Percentiles rank a stretch among this genome's conserved stretches.
These are phyloP conservation scores for Protobothrops mucrosquamatus DNA, from an alignment of 2,113 vertebrate genomes.

Conservation along the genomic window DNA sequence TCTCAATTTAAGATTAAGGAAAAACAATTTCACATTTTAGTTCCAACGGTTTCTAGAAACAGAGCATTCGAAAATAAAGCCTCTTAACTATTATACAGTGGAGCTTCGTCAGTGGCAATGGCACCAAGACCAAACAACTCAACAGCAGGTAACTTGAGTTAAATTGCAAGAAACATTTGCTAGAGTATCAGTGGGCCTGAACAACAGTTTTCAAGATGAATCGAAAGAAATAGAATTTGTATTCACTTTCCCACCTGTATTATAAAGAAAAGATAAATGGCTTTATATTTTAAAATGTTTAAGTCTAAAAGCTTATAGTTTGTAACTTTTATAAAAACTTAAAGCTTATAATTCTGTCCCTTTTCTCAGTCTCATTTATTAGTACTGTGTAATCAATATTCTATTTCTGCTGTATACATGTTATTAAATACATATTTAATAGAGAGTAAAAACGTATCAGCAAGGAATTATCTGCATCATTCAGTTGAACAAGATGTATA, in stretches of 20 bases:
- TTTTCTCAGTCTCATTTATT: neutral
- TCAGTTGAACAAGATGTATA: neutral
- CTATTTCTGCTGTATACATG: neutral
- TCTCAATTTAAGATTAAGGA: neutral
- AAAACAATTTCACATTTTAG: neutral
- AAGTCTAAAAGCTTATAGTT: neutral
- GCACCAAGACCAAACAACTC: neutral
- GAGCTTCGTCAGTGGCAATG: neutral
- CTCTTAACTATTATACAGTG: neutral
- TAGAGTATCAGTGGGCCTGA: neutral
- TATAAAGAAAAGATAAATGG: neutral
- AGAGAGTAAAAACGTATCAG: neutral
- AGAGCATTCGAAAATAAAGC: neutral
- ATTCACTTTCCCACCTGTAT: neutral
- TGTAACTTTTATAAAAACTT: neutral
- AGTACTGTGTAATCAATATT: neutral
- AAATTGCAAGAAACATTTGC: neutral
- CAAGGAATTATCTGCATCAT: neutral
- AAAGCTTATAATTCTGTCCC: neutral
- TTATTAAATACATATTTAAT: neutral
- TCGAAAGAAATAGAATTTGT: neutral
- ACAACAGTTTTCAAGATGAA: neutral
- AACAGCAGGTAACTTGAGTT: neutral
- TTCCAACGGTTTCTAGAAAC: neutral
- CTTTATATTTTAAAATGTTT: neutral